A percentile compares a stretch with the other conserved stretches of the same genome.
phyloP scores from a whole-genome alignment of 37 sponge, comb jelly and placozoan species.

The Crambe crambe region DNA sequence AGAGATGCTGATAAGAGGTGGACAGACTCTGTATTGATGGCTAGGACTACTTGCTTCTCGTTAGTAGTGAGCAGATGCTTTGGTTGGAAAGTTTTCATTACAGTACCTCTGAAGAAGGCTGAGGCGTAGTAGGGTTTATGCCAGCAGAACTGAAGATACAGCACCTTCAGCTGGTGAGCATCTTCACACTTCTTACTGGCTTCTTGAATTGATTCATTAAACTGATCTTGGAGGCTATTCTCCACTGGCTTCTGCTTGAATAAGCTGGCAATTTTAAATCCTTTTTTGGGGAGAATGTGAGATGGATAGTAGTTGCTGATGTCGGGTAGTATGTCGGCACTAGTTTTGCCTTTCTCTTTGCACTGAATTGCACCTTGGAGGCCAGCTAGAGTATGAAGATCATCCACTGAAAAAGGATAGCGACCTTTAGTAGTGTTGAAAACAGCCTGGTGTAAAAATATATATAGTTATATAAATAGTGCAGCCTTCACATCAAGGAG shows the following conservation, averaged over 20 bases:
- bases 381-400: constrained; percentile 60
- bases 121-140: constrained; percentile 74
- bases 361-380: constrained; percentile 50
- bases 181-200: constrained; percentile 17
- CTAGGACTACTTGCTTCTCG: constrained; percentile 63
- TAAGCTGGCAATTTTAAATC: neutral
- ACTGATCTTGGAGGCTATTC: neutral
- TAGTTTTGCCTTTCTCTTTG: neutral
- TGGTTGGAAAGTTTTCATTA: constrained; percentile 39
- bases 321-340: neutral
- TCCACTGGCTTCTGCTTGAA: constrained; percentile 25
- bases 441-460: constrained; percentile 63
- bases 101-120: constrained; percentile 64
- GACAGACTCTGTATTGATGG: constrained; percentile 72
- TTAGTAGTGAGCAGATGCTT: constrained; percentile 31
- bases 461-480: too few species aligned
- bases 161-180: constrained; percentile 37
- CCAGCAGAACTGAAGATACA: constrained; percentile 80
- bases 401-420: constrained; percentile 61
- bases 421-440: constrained; percentile 68
- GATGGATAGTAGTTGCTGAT: neutral
- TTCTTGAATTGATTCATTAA: constrained; percentile 2
- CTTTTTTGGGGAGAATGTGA: neutral
- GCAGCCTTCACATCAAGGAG: too few species aligned
- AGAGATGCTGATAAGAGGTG: constrained; percentile 39